phyloP scores from a whole-genome alignment of 2,888 invertebrate species.

The Dolomedes plantarius region DNA sequence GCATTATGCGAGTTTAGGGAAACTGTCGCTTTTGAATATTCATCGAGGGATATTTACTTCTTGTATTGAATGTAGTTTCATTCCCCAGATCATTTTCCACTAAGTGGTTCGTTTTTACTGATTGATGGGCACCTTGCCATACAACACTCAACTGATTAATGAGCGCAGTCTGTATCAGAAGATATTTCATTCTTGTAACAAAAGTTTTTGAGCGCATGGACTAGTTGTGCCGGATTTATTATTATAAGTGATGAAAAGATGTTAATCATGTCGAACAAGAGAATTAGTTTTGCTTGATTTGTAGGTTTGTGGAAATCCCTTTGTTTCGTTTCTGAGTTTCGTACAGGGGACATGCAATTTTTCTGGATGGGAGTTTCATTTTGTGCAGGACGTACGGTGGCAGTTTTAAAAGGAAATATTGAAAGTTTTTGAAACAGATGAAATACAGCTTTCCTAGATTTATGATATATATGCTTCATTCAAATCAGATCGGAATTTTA shows the following conservation, averaged over 20 bases:
- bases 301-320: not conserved
- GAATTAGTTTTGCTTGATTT: conserved; percentile 1
- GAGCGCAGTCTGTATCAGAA: not conserved
- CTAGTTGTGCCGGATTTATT: conserved; percentile 9
- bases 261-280: conserved; percentile 11
- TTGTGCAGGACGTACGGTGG: no score
- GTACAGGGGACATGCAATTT: not conserved
- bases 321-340: not conserved
- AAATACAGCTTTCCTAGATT: no score
- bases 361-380: not conserved
- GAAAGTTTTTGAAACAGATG: no score
- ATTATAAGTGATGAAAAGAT: conserved; percentile 12
- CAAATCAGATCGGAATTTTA: no score
- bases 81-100: not conserved
- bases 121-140: conserved; percentile 7
- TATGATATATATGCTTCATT: no score
- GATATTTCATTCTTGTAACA: conserved; percentile 15
- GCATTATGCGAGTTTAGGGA: not conserved
- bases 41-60: not conserved
- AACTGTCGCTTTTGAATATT: not conserved
- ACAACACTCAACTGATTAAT: not conserved
- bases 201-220: conserved; percentile 5
- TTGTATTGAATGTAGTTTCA: not conserved
- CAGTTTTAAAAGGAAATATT: no score
- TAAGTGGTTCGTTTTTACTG: conserved; percentile 4